phyloP scores from a whole-genome alignment of 2,113 vertebrate genomes.

The Eulemur rufifrons region DNA sequence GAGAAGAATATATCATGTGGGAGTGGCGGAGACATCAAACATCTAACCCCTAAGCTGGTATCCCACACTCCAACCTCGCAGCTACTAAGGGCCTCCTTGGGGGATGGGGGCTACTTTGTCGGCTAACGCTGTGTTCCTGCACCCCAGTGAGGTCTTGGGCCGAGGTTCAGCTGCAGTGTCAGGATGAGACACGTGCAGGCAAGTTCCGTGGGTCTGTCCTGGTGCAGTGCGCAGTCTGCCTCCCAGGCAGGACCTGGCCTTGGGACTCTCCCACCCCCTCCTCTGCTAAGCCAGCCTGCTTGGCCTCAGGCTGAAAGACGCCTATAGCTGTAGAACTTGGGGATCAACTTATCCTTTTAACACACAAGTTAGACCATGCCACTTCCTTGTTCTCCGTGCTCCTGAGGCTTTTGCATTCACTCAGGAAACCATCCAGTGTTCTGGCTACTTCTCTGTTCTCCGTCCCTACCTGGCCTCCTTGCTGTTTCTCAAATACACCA shows the following conservation, averaged over 20 bases:
- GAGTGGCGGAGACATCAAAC: not conserved
- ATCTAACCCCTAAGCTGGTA: not conserved
- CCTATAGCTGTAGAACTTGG: not conserved
- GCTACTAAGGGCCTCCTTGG: not conserved
- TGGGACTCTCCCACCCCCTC: not conserved
- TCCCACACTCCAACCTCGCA: not conserved
- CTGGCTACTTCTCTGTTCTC: not conserved
- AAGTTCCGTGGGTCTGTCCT: not conserved
- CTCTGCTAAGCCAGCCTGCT: not conserved
- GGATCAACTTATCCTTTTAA: not conserved
- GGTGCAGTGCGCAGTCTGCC: not conserved
- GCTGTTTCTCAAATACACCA: not conserved
- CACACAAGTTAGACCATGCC: not conserved
- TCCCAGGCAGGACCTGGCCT: not conserved
- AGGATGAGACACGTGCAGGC: constrained; percentile 32
- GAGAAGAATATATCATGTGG: not conserved
- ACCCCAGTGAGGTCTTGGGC: not conserved
- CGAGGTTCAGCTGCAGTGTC: not conserved
- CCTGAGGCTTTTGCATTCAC: not conserved
- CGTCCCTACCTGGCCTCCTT: not conserved
- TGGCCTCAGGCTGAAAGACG: not conserved
- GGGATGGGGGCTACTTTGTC: not conserved
- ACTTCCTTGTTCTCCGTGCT: not conserved
- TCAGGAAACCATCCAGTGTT: not conserved
- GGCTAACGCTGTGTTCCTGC: not conserved